phyloP scores from a whole-genome alignment of 1,140 invertebrate genomes.

The Drosophila kepulauana region DNA sequence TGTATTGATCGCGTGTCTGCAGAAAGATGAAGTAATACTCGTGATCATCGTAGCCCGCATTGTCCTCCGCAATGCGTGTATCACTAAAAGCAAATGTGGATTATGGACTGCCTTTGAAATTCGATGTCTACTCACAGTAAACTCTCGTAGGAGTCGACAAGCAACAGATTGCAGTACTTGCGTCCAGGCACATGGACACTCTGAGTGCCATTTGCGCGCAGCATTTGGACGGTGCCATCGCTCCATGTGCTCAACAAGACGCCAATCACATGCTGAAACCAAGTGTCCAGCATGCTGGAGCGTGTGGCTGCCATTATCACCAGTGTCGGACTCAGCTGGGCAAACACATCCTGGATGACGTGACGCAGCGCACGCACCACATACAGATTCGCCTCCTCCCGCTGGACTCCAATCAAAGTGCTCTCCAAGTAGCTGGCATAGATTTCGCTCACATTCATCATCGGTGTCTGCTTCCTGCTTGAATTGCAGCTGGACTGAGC shows the following conservation, averaged over 20 bases:
- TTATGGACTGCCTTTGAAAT: no score
- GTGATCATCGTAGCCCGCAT: conserved; percentile 51
- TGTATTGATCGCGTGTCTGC: conserved; percentile 50
- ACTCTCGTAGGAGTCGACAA: conserved; percentile 66
- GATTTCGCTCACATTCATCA: conserved; percentile 44
- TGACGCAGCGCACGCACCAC: conserved; percentile 53
- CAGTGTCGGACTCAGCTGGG: conserved; percentile 58
- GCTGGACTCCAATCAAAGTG: conserved; percentile 57
- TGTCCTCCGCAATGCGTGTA: conserved; percentile 52
- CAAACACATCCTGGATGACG: conserved; percentile 62
- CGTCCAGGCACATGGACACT: conserved; percentile 55
- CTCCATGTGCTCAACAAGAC: conserved; percentile 51
- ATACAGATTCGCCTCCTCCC: conserved; percentile 53
- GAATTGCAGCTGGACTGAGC: no score
- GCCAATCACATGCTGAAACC: conserved; percentile 62
- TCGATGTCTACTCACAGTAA: conserved; percentile 44
- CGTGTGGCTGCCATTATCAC: conserved; percentile 41
- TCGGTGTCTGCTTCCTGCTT: no score
- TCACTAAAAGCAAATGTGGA: conserved; percentile 22
- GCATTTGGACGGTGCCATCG: conserved; percentile 51
- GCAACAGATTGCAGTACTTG: conserved; percentile 64
- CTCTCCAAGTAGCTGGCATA: conserved; percentile 52
- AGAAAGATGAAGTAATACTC: conserved; percentile 81
- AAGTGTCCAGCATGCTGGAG: conserved; percentile 14
- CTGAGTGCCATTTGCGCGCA: conserved; percentile 4